A percentile compares a stretch with the other conserved stretches of the same genome.
Evolutionary conservation across 2,797 vertebrate genomes (phyloP).

Genomic region (Cetoscarus ocellatus): DNA sequence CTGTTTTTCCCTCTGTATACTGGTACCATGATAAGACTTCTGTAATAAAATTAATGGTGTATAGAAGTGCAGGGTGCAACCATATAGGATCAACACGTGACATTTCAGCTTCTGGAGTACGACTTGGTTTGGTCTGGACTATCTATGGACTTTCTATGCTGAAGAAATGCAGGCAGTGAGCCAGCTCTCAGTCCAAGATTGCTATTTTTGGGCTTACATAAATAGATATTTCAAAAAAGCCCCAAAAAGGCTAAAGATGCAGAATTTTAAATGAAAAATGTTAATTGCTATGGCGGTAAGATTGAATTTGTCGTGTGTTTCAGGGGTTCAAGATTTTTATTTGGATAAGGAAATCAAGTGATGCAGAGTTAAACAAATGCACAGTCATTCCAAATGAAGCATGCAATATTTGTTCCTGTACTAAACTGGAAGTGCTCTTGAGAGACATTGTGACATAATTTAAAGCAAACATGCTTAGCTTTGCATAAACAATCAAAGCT

Average conservation of each 20-base stretch:
- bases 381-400: conserved; percentile 64
- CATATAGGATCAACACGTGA: conserved; percentile 6
- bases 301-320: conserved; percentile 36
- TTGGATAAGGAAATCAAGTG: conserved; percentile 62
- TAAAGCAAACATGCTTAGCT: conserved; percentile 78
- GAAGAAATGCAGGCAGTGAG: not conserved
- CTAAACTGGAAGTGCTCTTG: conserved; percentile 56
- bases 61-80: too few species aligned
- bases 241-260: not conserved
- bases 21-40: conserved; percentile 39
- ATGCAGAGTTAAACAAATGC: conserved; percentile 67
- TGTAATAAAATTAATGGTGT: too few species aligned
- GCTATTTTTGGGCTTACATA: not conserved
- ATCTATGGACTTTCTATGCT: not conserved
- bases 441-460: conserved; percentile 75
- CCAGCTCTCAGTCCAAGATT: not conserved
- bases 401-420: conserved; percentile 72
- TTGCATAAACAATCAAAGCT: conserved; percentile 74
- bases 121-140: conserved; percentile 3
- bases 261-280: conserved; percentile 28
- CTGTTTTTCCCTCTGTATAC: conserved; percentile 43
- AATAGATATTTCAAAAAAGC: not conserved
- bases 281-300: conserved; percentile 39
- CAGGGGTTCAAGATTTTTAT: conserved; percentile 23
- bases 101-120: conserved; percentile 9